Base-by-base conservation (phyloP, 2,113 vertebrate species). In the Lucifuga dentata region DNA sequence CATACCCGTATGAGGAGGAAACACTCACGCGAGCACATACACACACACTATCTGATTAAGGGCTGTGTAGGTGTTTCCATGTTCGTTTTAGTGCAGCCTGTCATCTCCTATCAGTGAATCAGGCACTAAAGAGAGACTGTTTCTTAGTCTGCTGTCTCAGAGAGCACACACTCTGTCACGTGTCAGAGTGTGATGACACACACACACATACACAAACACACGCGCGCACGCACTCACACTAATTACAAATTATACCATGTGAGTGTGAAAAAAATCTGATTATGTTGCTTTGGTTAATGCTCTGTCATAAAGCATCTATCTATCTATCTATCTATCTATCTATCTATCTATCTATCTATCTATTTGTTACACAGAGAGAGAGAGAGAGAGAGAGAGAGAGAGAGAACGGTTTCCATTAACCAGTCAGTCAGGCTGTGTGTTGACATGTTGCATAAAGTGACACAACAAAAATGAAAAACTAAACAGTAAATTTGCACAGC, bases 351-450 rank as follows among this genome's bases (percentile, higher is more conserved):
- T n/a, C n/a, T n/a, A n/a, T n/a, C n/a, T n/a, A n/a, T n/a, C n/a
- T n/a, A n/a, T n/a, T n/a, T n/a, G n/a, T n/a, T n/a, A 49, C 23
- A 9, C 46, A 49, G 21, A 26, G 13, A 26, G 21, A 29, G 21
- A 49, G 21, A 24, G 21, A 49, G 21, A 49, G 10, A 49, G 10
- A 26, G 21, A 24, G 12, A 49, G 21, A 49, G 12, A 26, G 21
- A 49, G 12, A 49, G 39, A 36, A 19, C 35, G 39, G 65, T 69
- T 64, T 58, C 20, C 33, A 38, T 19, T 43, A 29, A 26, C 5
- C 26, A 48, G 23, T 38, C 52, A 58, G 21, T 50, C 32, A 26
- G 17, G 55, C 52, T 50, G 15, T n/a, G 2, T 13, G 24, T 3
- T 36, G 43, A 49, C 23, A n/a, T 17, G 13, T n/a, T 20, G 16